Conservation (phyloP, 2,888 invertebrate species). For the Scrobipalpa atriplicella region DNA sequence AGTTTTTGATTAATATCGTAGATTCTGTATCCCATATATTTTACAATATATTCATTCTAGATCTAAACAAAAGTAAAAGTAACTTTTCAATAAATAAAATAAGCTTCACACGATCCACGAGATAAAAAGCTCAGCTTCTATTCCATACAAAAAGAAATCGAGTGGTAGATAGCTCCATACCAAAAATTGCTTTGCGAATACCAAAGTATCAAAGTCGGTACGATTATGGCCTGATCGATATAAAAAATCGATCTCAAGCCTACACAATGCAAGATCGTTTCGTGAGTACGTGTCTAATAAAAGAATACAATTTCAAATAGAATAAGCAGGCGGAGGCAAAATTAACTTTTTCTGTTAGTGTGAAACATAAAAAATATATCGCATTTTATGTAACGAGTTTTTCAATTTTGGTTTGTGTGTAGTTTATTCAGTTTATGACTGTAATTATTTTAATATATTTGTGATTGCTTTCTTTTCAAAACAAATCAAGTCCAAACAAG, state of each 20-base stretch:
- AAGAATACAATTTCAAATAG: constrained; percentile 46
- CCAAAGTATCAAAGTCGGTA: constrained; percentile 23
- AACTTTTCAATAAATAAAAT: constrained; percentile 22
- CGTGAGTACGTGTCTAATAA: constrained; percentile 57
- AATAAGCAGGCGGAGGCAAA: constrained; percentile 23
- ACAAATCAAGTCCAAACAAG: no score
- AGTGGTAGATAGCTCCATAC: constrained; percentile 17
- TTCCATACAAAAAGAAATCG: constrained; percentile 14
- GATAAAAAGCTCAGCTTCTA: constrained; percentile 12
- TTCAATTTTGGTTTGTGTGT: not conserved
- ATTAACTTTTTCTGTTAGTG: not conserved
- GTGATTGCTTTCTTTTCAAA: no score
- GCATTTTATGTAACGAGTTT: not conserved
- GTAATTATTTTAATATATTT: no score
- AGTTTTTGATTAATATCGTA: no score
- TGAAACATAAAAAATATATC: not conserved
- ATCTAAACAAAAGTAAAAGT: constrained; percentile 19
- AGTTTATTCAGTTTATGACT: no score
- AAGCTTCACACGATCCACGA: constrained; percentile 9
- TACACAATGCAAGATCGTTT: constrained; percentile 46
- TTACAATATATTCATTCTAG: no score
- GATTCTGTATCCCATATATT: no score
- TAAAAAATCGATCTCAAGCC: constrained; percentile 39
- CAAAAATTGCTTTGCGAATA: constrained; percentile 24
- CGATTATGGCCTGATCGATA: constrained; percentile 33